Evolutionary conservation across 1,140 invertebrate species (phyloP), one percentile per base, ranked within the genome.

Genomic region (Diplogasteroides magnus): DNA sequence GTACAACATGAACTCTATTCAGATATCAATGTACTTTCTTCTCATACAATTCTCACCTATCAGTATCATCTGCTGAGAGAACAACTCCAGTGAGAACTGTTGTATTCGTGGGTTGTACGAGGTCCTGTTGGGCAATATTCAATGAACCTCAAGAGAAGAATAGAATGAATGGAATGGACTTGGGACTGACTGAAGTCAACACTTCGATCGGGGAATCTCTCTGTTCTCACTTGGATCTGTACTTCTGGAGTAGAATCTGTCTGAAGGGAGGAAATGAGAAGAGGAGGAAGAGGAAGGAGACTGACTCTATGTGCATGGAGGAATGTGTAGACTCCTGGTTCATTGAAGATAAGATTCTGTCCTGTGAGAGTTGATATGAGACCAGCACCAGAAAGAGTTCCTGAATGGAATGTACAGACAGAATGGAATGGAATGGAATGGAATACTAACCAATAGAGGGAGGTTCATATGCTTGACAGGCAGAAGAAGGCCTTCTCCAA

Each of bases 281-380:
- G 19, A 6, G 37, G 37, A 11, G 6, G 6, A 48, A 6, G 37
- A 19, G 37, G 19, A 48, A 48, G 6, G 6, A 19, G 19, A 19
- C 37, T 48, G 37, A 48, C 37, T 31, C 72, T 78, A 28, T 71
- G 70, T 13, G 68, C 26, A 69, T 81, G 74, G 23, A 81, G 69
- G 1, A 83, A 65, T 19, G 71, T 83, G 69, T 77, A 81, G 15
- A 81, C 78, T 14, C 79, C 79, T 11, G 80, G 81, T 48, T 83
- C 81, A 64, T 83, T 83, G 74, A 83, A 82, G 31, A 83, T 69
- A 48, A 81, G 80, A 56, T 83, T 81, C 19, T 82, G 71, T 27
- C 74, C 82, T 67, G 79, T 75, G 31, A 80, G 63, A 13, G 78
- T 82, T 28, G 73, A 59, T 64, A 80, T 81, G 14, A 62, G 48